phyloP scores from a whole-genome alignment of 2,888 invertebrate species.

The Plebejus argus region DNA sequence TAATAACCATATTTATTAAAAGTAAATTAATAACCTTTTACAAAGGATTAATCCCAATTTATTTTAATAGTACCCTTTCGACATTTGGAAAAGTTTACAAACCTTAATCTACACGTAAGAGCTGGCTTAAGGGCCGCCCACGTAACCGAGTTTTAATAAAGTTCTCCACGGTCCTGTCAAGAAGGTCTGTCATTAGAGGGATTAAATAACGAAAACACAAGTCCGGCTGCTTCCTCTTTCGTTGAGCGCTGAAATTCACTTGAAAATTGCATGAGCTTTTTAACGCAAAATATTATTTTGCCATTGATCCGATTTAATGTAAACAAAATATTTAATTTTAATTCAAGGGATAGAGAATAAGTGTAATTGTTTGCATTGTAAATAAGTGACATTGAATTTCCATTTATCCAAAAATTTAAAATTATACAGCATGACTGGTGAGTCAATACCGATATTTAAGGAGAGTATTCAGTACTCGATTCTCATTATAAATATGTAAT shows the following conservation, averaged over 20 bases:
- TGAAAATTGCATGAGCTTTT: background rate
- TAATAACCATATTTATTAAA: background rate
- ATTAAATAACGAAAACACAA: background rate
- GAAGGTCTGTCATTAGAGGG: conserved; percentile 7
- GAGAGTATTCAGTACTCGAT: too few relatives aligned
- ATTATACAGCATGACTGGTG: too few relatives aligned
- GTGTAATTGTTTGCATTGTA: too few relatives aligned
- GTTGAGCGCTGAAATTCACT: background rate
- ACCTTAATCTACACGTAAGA: conserved; percentile 5
- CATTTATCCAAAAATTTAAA: too few relatives aligned
- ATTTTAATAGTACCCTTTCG: background rate
- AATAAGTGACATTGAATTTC: too few relatives aligned
- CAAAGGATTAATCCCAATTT: background rate
- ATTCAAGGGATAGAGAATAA: background rate
- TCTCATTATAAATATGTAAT: too few relatives aligned
- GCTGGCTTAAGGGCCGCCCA: background rate
- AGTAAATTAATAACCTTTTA: background rate
- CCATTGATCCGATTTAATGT: background rate
- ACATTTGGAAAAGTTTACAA: background rate
- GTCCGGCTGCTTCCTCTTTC: background rate
- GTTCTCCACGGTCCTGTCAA: conserved; percentile 7
- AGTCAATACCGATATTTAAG: too few relatives aligned
- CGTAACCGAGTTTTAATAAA: conserved; percentile 4
- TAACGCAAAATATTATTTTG: background rate
- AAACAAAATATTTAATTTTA: background rate